Evolutionary conservation across 2,113 vertebrate genomes (phyloP), one percentile per base, ranked within the genome.

Genomic region (Cinclus mexicanus): DNA sequence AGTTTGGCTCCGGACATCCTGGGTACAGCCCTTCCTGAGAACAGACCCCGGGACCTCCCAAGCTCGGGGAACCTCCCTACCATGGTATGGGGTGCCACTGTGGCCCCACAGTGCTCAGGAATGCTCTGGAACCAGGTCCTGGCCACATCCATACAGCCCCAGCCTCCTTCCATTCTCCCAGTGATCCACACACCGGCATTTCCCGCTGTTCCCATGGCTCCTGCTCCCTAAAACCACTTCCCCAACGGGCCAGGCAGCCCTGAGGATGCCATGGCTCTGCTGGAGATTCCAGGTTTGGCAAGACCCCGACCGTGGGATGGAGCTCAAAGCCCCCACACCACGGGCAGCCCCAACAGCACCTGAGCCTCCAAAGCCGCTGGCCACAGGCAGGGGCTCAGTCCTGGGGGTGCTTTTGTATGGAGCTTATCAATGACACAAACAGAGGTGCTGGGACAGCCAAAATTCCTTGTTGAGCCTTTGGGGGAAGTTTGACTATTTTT

Each of bases 171-270:
- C 52, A 14, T 14, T 11, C n/a, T 8, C 77, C 70, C 24, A 1
- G 12, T 0, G 0, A 18, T 9, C 8, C 3, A 0, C 0, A 10
- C 26, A 3, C 22, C 0, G 0, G 21, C 24, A 2, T 10, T 57
- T 61, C 44, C 64, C 41, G 4, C 61, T 19, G 3, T 11, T 47
- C 53, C 83, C 8, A 0, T 0, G 13, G 26, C 60, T 79, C 28
- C 60, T 3, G 7, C 4, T 5, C n/a, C 0, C 1, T 8, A 11
- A 31, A 78, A 35, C 2, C 14, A 0, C 25, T 2, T 22, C 31
- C 2, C 18, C 70, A 13, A 0, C 0, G 59, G 64, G 14, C 39
- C 5, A 2, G 1, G 65, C 44, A 53, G 60, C 61, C 2, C 1
- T 0, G 35, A 11, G 0, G 28, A 50, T 50, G 41, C 21, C 68